Conservation (phyloP, 2,797 vertebrate species). For the Amazonetta brasiliensis region DNA sequence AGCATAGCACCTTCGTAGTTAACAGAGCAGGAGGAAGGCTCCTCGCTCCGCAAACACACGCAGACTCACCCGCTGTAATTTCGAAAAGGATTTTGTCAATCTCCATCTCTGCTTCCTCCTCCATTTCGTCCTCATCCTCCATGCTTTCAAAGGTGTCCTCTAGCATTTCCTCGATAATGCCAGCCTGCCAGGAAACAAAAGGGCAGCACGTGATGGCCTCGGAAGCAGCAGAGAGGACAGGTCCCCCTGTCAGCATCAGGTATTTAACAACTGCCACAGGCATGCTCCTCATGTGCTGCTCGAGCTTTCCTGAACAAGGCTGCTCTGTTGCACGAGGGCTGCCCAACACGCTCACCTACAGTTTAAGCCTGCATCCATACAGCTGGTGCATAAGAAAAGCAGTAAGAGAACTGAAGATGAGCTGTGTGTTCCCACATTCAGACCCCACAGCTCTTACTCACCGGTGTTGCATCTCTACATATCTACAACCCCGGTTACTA, state of each 20-base stretch:
- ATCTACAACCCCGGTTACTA: background rate
- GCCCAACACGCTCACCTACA: background rate
- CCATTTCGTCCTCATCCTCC: constrained; percentile 98
- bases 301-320: rapidly evolving
- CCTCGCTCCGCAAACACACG: background rate
- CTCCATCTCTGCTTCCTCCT: constrained; percentile 94
- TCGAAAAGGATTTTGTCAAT: constrained; percentile 98
- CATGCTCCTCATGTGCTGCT: rapidly evolving
- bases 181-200: constrained; percentile 79
- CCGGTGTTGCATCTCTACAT: background rate
- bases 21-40: background rate
- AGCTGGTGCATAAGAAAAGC: background rate
- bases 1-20: rapidly evolving
- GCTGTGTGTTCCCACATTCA: rapidly evolving
- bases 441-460: background rate
- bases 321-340: background rate
- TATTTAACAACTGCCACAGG: rapidly evolving
- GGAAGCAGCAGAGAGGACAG: background rate
- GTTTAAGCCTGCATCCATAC: rapidly evolving
- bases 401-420: background rate
- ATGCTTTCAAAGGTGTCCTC: constrained; percentile 96
- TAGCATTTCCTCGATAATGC: constrained; percentile 98
- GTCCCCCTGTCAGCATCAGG: rapidly evolving
- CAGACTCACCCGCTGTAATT: constrained; percentile 93
- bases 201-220: rapidly evolving